Conservation (phyloP, 2,888 invertebrate genomes). For the Linyphia triangularis region DNA sequence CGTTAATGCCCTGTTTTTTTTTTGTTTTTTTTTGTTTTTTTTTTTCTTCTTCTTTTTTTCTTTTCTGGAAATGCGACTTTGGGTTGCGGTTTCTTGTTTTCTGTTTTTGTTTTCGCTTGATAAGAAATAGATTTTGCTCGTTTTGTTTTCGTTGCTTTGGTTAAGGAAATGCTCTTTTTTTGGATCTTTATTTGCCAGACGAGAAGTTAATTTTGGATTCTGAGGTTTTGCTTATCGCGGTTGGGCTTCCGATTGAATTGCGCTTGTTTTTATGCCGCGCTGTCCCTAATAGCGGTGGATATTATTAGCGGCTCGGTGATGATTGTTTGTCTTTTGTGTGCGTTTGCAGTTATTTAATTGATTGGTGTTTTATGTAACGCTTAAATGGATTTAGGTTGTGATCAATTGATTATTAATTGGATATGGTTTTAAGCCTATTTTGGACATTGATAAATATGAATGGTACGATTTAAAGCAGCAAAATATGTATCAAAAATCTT, state of each 20-base stretch:
- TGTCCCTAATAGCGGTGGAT: not conserved
- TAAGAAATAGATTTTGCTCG: constrained; percentile 30
- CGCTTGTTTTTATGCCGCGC: not conserved
- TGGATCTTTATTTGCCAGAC: constrained; percentile 24
- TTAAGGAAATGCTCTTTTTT: not conserved
- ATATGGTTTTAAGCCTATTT: no score
- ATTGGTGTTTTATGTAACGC: not conserved
- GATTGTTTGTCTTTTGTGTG: not conserved
- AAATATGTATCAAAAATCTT: no score
- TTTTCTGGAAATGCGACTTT: constrained; percentile 33
- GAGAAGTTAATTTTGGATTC: constrained; percentile 24
- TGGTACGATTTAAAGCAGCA: no score
- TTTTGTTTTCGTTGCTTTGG: constrained; percentile 25
- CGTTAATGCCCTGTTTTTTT: constrained; percentile 41
- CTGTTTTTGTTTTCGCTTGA: not conserved
- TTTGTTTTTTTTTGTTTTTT: not conserved
- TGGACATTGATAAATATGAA: no score
- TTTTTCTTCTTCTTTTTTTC: not conserved
- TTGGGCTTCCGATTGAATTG: not conserved
- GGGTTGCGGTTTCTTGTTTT: constrained; percentile 37
- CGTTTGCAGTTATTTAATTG: not conserved
- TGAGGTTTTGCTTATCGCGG: constrained; percentile 2
- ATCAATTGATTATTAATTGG: no score
- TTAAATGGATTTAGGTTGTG: no score
- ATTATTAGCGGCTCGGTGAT: not conserved